Evolutionary conservation across 2,797 vertebrate species (phyloP).

Genomic region (Acrossocheilus wenchowensis): DNA sequence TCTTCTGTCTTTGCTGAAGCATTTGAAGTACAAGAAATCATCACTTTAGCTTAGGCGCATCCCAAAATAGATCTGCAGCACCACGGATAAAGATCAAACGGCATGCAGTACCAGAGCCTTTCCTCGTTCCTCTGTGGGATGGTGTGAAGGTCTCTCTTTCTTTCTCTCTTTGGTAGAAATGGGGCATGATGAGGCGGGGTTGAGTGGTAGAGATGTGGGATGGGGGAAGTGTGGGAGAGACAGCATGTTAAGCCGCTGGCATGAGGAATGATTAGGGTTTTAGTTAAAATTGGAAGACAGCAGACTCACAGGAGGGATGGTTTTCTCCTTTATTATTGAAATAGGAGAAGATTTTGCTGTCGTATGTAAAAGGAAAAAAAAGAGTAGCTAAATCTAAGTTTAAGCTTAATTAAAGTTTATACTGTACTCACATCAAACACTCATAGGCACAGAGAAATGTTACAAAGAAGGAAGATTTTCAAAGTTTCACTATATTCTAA

Average conservation of each 20-base stretch:
- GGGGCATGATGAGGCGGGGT: constrained; percentile 46
- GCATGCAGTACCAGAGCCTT: constrained; percentile 57
- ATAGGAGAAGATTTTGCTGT: constrained; percentile 44
- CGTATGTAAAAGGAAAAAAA: neutral
- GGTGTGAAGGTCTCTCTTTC: constrained; percentile 39
- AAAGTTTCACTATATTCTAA: neutral
- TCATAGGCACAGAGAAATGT: constrained; percentile 9
- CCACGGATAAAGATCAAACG: constrained; percentile 70
- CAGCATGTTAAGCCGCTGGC: constrained; percentile 57
- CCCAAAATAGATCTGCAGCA: constrained; percentile 65
- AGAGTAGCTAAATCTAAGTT: constrained; percentile 47
- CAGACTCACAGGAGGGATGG: constrained; percentile 54
- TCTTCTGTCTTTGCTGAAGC: constrained; percentile 28
- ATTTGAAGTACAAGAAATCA: constrained; percentile 60
- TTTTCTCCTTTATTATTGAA: constrained; percentile 48
- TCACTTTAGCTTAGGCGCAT: constrained; percentile 58
- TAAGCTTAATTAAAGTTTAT: constrained; percentile 54
- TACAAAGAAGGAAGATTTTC: constrained; percentile 19
- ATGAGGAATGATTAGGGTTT: constrained; percentile 58
- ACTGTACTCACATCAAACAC: constrained; percentile 18
- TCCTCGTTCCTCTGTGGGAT: constrained; percentile 47
- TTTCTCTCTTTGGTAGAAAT: constrained; percentile 59
- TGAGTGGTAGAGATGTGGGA: constrained; percentile 28
- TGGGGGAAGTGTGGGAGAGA: constrained; percentile 35
- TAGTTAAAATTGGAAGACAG: constrained; percentile 57